phyloP scores from a whole-genome alignment of 2,797 vertebrate species.

The Sebastiscus albofasciatus region DNA sequence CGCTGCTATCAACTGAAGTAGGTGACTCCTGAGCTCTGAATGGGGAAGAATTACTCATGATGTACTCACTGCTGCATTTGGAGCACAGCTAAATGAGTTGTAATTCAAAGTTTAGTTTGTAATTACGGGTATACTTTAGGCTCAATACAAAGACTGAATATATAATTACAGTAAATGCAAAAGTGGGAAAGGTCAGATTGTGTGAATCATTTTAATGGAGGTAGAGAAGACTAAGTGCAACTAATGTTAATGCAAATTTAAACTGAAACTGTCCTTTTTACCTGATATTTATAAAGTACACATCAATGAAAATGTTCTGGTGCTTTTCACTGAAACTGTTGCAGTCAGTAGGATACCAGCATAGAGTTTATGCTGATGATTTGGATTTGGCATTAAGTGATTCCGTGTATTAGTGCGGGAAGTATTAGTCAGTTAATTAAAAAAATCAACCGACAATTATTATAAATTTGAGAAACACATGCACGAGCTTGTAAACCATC shows the following conservation, averaged over 20 bases:
- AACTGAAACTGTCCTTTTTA: not conserved
- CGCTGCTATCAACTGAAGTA: conserved; percentile 45
- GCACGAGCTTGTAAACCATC: too few species aligned
- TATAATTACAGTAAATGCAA: conserved; percentile 24
- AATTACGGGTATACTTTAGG: conserved; percentile 20
- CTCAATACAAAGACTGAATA: conserved; percentile 21
- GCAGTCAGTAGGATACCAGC: not conserved
- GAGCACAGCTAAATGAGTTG: conserved; percentile 1
- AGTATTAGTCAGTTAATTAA: too few species aligned
- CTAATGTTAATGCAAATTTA: conserved; percentile 10
- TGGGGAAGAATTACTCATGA: conserved; percentile 37
- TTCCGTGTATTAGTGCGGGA: too few species aligned
- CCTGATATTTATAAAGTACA: not conserved
- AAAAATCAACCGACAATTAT: not conserved
- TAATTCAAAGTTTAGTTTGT: conserved; percentile 30
- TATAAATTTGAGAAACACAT: not conserved
- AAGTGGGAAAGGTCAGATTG: conserved; percentile 35
- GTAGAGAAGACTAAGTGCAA: conserved; percentile 1
- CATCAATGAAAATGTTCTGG: not conserved
- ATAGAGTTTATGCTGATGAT: not conserved
- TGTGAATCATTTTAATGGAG: conserved; percentile 47
- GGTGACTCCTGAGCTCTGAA: conserved; percentile 36
- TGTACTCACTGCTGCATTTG: conserved; percentile 6
- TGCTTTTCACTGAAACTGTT: not conserved
- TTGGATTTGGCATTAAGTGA: not conserved